phyloP scores from a whole-genome alignment of 2,113 vertebrate genomes.

The Rhadina sibilatrix region DNA sequence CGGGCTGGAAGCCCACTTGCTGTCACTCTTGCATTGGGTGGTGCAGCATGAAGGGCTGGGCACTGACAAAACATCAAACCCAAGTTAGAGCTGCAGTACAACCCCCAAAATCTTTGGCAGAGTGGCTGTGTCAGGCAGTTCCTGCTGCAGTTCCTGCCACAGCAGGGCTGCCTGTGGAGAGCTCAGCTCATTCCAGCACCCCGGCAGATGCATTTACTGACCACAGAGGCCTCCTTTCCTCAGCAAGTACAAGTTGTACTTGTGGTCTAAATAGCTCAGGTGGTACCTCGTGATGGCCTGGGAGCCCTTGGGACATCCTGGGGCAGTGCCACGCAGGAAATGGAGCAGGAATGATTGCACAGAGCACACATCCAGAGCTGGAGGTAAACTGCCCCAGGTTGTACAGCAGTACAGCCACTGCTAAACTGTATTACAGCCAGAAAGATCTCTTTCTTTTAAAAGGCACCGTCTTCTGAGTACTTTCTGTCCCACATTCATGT shows the following conservation, averaged over 20 bases:
- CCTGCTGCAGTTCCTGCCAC: not conserved
- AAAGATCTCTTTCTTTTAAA: not conserved
- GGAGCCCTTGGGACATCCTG: not conserved
- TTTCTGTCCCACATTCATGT: not conserved
- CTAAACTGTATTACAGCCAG: not conserved
- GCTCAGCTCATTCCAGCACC: not conserved
- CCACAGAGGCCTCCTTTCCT: not conserved
- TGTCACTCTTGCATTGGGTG: not conserved
- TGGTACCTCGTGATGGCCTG: not conserved
- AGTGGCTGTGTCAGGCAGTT: not conserved
- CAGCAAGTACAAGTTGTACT: not conserved
- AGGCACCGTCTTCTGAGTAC: not conserved
- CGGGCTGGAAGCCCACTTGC: rapidly evolving
- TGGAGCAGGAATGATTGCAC: not conserved
- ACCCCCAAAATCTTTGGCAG: not conserved
- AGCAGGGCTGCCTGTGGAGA: not conserved
- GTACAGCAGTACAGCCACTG: not conserved
- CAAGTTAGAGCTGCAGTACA: not conserved
- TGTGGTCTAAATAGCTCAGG: not conserved
- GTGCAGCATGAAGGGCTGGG: not conserved
- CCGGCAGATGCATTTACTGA: not conserved
- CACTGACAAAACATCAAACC: not conserved
- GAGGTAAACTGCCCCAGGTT: not conserved
- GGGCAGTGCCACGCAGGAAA: not conserved
- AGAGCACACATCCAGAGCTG: not conserved